Conservation (phyloP, 2,888 invertebrate species). For the Stramonita haemastoma region DNA sequence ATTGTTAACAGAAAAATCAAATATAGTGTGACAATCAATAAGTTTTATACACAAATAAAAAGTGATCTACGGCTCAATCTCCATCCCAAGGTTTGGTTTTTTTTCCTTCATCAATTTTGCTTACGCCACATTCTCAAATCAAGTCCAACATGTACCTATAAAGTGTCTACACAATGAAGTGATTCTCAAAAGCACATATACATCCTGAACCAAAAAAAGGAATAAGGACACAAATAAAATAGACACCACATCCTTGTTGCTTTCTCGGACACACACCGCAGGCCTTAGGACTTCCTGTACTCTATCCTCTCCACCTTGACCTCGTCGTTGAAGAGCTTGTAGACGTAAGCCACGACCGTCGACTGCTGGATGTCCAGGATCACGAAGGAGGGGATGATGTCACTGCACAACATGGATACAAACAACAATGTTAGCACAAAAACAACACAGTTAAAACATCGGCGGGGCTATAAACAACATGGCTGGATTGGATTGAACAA, state of each 20-base stretch:
- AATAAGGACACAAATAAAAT: background rate
- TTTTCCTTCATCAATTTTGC: too few relatives aligned
- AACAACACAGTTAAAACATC: too few relatives aligned
- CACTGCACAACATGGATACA: constrained; percentile 80
- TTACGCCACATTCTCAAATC: too few relatives aligned
- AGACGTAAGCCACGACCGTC: constrained; percentile 98
- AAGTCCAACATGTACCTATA: too few relatives aligned
- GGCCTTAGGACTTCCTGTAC: constrained; percentile 80
- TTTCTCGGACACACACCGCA: background rate
- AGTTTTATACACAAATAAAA: too few relatives aligned
- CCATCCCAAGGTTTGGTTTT: too few relatives aligned
- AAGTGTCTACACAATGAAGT: background rate
- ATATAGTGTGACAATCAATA: too few relatives aligned
- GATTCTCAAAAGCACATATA: background rate
- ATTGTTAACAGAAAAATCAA: too few relatives aligned
- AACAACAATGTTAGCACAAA: background rate
- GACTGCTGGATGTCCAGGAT: constrained; percentile 99
- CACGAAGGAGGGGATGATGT: constrained; percentile 96
- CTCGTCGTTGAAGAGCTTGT: constrained; percentile 97
- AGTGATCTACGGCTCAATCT: too few relatives aligned
- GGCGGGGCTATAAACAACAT: too few relatives aligned
- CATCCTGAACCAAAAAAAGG: background rate
- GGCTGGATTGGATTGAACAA: too few relatives aligned
- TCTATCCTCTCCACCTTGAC: constrained; percentile 99
- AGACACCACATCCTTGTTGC: background rate